Base-by-base conservation (phyloP, 2,888 invertebrate genomes). In the Callyntrura guangdongensis region DNA sequence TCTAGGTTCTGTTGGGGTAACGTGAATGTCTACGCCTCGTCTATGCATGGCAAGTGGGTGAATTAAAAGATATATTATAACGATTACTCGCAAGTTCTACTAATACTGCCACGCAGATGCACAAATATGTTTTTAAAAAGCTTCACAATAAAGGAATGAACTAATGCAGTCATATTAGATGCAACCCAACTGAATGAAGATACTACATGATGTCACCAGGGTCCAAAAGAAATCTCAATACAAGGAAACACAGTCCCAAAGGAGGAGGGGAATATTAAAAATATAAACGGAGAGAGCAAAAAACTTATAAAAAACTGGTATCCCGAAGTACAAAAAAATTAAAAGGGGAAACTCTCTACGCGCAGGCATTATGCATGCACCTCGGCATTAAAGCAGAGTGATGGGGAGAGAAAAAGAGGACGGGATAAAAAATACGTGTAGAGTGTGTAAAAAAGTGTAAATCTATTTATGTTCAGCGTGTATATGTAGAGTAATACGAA, bases 401-500 rank as follows among this genome's bases (percentile, higher is more conserved):
- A 12, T 17, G n/a, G 47, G 17, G 27, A 47, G 45, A 72, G 20
- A 61, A 61, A 61, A 61, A 1, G 61, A n/a, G n/a, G 9, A 20
- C n/a, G 20, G 11, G 45, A 20, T 45, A 20, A 17, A 12, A 17
- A 36, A 3, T 11, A 27, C 17, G 53, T n/a, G n/a, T n/a, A 53
- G 53, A 36, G 56, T n/a, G 56, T 79, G 53, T 56, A 79, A 79
- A 79, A 79, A 79, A 56, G 27, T 79, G n/a, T 56, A 56, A 79
- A 79, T 36, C 69, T n/a, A 45, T 36, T 45, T 69, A 74, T 14
- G 53, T 49, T 17, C n/a, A n/a, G n/a, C n/a, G n/a, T 12, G 8
- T 4, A 5, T 6, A 17, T 17, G 9, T 17, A 8, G 12, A 9
- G 69, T 27, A n/a, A 17, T 1, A 47, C 17, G 1, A 1, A n/a